Evolutionary conservation across 2,888 invertebrate genomes (phyloP).

Genomic region (Thymelicus acteon): DNA sequence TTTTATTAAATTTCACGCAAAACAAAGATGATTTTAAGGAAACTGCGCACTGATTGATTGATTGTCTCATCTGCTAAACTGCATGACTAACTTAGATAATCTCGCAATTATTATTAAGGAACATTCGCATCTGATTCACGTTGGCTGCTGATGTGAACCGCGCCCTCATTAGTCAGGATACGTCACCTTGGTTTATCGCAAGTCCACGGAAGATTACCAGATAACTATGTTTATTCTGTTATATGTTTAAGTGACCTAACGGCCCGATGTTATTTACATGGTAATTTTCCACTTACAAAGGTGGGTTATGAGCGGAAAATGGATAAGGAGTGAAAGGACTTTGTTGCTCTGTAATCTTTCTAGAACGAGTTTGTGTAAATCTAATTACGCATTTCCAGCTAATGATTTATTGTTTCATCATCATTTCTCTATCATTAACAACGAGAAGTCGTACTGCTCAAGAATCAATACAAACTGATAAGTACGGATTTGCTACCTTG

Average conservation of each 20-base stretch:
- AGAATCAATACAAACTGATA: too few relatives aligned
- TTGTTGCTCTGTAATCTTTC: neutral
- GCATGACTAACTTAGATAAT: constrained; percentile 17
- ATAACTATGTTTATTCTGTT: constrained; percentile 34
- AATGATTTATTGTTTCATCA: neutral
- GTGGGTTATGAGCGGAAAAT: constrained; percentile 19
- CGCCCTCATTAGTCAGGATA: constrained; percentile 17
- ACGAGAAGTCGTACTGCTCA: too few relatives aligned
- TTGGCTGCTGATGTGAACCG: neutral
- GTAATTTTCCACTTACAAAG: constrained; percentile 35
- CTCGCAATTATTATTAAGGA: constrained; percentile 20
- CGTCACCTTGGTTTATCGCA: constrained; percentile 32
- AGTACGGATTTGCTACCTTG: too few relatives aligned
- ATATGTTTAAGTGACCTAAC: constrained; percentile 22
- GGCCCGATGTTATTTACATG: constrained; percentile 23
- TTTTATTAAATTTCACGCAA: neutral
- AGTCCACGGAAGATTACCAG: constrained; percentile 35
- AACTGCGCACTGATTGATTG: constrained; percentile 9
- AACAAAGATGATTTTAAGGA: neutral
- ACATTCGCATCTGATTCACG: constrained; percentile 20
- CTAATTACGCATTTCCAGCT: neutral
- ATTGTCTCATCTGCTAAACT: neutral
- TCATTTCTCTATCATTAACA: neutral
- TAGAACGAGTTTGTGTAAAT: neutral
- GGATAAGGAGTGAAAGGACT: constrained; percentile 34